These are phyloP conservation scores for Semnornis frantzii DNA, from an alignment of 2,113 vertebrate species.

Conservation along the genomic window DNA sequence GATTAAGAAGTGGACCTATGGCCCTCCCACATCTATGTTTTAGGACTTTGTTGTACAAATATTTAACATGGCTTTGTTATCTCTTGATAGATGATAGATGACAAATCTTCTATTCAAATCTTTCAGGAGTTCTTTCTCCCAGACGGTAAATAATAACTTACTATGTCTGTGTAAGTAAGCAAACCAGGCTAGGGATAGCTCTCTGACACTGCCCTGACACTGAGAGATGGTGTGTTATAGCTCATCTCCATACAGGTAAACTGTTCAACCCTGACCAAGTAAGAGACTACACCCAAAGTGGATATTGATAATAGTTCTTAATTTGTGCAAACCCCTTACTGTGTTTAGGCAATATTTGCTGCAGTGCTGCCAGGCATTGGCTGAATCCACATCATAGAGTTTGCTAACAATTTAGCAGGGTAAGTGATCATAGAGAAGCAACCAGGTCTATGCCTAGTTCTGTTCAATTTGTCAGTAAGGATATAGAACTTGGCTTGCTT, in stretches of 20 bases:
- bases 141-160: not conserved
- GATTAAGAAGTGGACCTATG: not conserved
- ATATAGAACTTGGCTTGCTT: not conserved
- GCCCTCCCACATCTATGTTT: not conserved
- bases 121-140: not conserved
- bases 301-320: not conserved
- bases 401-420: not conserved
- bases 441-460: not conserved
- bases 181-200: not conserved
- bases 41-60: not conserved
- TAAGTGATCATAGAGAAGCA: not conserved
- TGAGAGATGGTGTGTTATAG: not conserved
- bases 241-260: not conserved
- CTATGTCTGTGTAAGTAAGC: not conserved
- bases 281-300: not conserved
- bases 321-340: not conserved
- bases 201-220: not conserved
- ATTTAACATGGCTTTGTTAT: not conserved
- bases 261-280: not conserved
- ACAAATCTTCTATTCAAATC: not conserved
- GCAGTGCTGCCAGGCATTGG: fast-evolving
- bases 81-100: not conserved
- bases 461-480: not conserved
- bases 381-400: not conserved
- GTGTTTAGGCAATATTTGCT: not conserved